phyloP scores from a whole-genome alignment of 53 echinoderm and acorn worm genomes.

The Echinometra lucunter region DNA sequence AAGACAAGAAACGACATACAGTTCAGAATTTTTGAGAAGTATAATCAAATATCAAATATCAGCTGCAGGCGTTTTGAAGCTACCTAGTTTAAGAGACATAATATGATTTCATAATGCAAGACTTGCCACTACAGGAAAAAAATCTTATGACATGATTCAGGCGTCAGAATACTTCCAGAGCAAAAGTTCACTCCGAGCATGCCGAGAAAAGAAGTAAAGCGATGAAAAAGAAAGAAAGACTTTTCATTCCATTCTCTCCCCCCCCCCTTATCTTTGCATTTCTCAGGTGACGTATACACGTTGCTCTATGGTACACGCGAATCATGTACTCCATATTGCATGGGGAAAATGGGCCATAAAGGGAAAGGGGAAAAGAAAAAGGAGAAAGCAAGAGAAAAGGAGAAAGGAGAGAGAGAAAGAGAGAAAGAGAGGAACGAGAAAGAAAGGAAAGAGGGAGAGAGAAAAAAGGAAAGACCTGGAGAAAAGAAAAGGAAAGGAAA shows the following conservation, averaged over 20 bases:
- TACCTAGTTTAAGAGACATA: background rate
- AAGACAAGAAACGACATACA: background rate
- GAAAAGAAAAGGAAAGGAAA: background rate
- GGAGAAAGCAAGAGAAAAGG: background rate
- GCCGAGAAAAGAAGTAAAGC: too few relatives aligned
- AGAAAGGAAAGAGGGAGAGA: constrained; percentile 1
- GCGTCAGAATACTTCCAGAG: background rate
- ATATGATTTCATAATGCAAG: background rate
- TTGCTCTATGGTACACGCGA: too few relatives aligned
- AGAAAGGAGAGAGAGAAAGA: background rate
- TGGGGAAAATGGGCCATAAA: too few relatives aligned
- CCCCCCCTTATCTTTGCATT: too few relatives aligned
- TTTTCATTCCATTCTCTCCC: too few relatives aligned
- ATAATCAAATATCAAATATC: background rate
- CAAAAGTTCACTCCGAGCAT: background rate
- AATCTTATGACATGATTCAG: background rate
- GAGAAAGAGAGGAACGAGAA: too few relatives aligned
- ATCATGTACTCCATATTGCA: too few relatives aligned
- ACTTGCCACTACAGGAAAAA: background rate
- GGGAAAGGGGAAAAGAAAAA: background rate
- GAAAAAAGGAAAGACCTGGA: background rate
- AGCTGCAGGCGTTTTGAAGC: background rate
- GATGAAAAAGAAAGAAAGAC: too few relatives aligned
- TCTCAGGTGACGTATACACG: too few relatives aligned
- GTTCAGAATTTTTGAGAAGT: background rate